These are phyloP conservation scores for Sebastes itinus DNA, from an alignment of 2,797 vertebrate species.

Conservation along the genomic window DNA sequence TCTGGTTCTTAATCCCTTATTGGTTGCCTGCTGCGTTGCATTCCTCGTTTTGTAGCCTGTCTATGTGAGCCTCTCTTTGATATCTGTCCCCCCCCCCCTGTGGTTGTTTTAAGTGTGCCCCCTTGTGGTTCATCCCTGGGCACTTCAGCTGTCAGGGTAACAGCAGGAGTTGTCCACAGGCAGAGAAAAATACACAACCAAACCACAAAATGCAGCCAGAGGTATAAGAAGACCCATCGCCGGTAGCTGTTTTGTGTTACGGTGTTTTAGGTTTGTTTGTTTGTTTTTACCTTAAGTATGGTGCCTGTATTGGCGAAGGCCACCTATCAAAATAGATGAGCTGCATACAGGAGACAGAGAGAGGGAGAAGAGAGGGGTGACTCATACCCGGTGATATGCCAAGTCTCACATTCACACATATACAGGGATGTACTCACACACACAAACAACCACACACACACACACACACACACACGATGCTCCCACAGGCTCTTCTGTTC, in stretches of 20 bases:
- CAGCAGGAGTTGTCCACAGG: background rate
- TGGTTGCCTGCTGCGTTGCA: background rate
- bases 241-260: background rate
- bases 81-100: background rate
- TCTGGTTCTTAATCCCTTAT: slow-evolving; percentile 1
- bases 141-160: background rate
- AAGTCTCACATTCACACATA: slow-evolving; percentile 59
- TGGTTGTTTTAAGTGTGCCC: slow-evolving; percentile 6
- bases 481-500: slow-evolving; percentile 56
- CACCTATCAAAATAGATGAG: slow-evolving; percentile 54
- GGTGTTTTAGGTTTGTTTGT: background rate
- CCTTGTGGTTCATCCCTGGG: slow-evolving; percentile 1
- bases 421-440: slow-evolving; percentile 31
- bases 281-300: background rate
- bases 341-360: slow-evolving; percentile 35
- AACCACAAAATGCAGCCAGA: slow-evolving; percentile 1
- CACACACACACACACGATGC: slow-evolving; percentile 18
- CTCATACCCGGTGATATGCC: slow-evolving; percentile 64
- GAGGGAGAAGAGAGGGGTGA: slow-evolving; percentile 43
- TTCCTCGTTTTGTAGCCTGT: slow-evolving; percentile 6
- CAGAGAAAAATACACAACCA: slow-evolving; percentile 1
- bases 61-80: slow-evolving; percentile 1
- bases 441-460: slow-evolving; percentile 23
- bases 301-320: slow-evolving; percentile 36
- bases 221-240: background rate